Percentiles rank a stretch among this genome's conserved stretches.
Conservation (phyloP, 2,113 vertebrate species). For the Zootoca vivipara region DNA sequence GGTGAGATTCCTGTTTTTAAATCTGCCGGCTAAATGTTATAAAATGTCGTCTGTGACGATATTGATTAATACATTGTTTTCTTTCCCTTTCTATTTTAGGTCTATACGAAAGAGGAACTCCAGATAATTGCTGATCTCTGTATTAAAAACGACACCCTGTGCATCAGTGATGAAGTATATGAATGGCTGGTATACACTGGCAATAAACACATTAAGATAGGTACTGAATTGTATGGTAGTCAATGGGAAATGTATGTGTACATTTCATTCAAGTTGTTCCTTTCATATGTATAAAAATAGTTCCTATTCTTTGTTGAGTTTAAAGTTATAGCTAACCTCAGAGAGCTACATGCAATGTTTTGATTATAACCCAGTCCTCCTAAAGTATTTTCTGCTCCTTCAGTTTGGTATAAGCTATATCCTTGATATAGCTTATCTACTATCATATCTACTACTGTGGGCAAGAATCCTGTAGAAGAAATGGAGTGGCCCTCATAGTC, state of each 20-base stretch:
- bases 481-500: too few relatives aligned
- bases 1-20: slow-evolving; percentile 72
- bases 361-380: background rate
- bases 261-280: background rate
- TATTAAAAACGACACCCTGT: slow-evolving; percentile 88
- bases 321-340: background rate
- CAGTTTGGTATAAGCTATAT: background rate
- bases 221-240: slow-evolving; percentile 68
- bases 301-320: background rate
- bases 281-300: background rate
- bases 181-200: slow-evolving; percentile 94
- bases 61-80: slow-evolving; percentile 32
- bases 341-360: background rate
- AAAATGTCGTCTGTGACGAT: slow-evolving; percentile 19
- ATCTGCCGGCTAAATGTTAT: background rate
- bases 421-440: too few relatives aligned
- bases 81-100: slow-evolving; percentile 71
- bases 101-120: slow-evolving; percentile 89
- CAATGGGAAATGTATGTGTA: background rate
- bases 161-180: slow-evolving; percentile 98
- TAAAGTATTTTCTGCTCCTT: background rate
- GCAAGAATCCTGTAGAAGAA: too few relatives aligned
- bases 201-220: slow-evolving; percentile 91
- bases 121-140: slow-evolving; percentile 92
- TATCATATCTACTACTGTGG: too few relatives aligned